Conservation (phyloP, 1,140 invertebrate species). For the Diorhabda elongata region DNA sequence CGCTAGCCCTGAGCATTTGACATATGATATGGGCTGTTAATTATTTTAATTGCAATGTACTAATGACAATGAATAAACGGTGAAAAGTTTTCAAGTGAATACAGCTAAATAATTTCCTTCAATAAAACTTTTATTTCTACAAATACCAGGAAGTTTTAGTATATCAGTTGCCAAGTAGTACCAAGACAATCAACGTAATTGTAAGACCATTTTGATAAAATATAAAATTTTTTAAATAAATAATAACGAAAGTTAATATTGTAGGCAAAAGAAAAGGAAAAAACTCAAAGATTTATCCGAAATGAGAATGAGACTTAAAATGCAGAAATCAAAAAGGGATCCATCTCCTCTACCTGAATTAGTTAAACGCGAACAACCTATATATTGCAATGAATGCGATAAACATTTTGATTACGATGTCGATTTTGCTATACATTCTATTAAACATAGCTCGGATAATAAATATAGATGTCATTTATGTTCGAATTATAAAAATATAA, state of each 20-base stretch:
- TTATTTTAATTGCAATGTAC: too few species aligned
- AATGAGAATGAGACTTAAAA: neutral
- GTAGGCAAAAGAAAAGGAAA: neutral
- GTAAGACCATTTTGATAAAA: neutral
- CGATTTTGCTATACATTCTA: neutral
- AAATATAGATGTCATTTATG: neutral
- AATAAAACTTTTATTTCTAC: too few species aligned
- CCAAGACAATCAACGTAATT: neutral
- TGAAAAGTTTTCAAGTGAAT: too few species aligned
- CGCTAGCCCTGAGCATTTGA: too few species aligned
- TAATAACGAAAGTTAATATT: neutral
- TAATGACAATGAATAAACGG: too few species aligned
- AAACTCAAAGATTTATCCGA: neutral
- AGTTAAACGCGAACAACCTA: neutral
- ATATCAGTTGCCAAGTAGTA: too few species aligned
- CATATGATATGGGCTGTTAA: too few species aligned
- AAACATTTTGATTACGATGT: neutral
- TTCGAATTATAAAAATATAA: neutral
- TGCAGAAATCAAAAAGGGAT: neutral
- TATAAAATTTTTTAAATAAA: neutral
- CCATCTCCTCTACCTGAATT: neutral
- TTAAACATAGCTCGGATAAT: neutral
- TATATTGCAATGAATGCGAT: neutral
- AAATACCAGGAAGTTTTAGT: too few species aligned
- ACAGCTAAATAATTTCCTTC: too few species aligned